Evolutionary conservation across 2,888 invertebrate genomes (phyloP).

Genomic region (Standfussiana lucernea): DNA sequence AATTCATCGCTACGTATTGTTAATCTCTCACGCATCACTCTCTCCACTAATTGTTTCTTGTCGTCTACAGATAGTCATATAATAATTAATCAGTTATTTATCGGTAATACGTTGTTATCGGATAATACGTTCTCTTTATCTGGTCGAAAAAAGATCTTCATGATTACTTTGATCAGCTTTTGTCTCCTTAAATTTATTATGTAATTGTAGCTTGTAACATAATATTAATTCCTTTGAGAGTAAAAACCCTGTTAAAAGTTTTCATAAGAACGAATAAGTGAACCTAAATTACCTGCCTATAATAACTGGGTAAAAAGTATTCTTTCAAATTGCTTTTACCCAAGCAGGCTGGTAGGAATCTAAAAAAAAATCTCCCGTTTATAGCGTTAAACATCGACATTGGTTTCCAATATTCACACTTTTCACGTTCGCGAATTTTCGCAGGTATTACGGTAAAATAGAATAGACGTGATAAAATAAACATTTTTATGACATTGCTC

Average conservation of each 20-base stretch:
- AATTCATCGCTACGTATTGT: constrained; percentile 66
- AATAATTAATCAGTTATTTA: constrained; percentile 68
- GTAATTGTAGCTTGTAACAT: not conserved
- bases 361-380: constrained; percentile 27
- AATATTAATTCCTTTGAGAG: not conserved
- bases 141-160: constrained; percentile 32
- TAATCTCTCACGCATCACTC: constrained; percentile 68
- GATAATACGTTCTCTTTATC: constrained; percentile 42
- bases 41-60: constrained; percentile 64
- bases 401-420: constrained; percentile 48
- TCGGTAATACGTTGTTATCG: constrained; percentile 58
- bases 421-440: constrained; percentile 73
- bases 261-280: not conserved
- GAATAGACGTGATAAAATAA: constrained; percentile 84
- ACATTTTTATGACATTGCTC: constrained; percentile 84
- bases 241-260: not conserved
- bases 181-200: constrained; percentile 2
- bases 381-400: constrained; percentile 46
- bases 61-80: constrained; percentile 57
- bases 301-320: not conserved
- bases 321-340: not conserved
- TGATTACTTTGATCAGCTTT: constrained; percentile 38
- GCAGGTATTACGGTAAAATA: constrained; percentile 81
- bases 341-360: not conserved
- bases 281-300: not conserved